Evolutionary conservation across 2,888 invertebrate genomes (phyloP).

Genomic region (Cartodere bifasciata): DNA sequence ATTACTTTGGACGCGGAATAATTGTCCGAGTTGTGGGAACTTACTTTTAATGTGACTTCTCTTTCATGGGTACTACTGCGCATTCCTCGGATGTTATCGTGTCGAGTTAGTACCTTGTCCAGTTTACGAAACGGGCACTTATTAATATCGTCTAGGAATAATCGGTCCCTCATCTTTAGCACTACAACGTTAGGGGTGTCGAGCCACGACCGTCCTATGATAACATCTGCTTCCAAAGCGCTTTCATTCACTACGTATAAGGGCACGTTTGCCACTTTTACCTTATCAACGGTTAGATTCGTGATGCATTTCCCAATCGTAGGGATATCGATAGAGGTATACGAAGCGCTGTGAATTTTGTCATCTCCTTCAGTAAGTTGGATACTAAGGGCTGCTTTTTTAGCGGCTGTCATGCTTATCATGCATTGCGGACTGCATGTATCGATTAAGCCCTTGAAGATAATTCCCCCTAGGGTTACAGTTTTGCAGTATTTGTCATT

Average conservation of each 20-base stretch:
- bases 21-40: too few species aligned
- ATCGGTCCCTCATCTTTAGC: constrained; percentile 7
- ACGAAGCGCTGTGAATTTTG: constrained; percentile 7
- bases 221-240: constrained; percentile 8
- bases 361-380: constrained; percentile 10
- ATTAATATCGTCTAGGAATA: constrained; percentile 10
- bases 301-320: constrained; percentile 10
- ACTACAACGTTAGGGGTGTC: constrained; percentile 7
- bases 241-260: constrained; percentile 10
- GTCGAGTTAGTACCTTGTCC: constrained; percentile 5
- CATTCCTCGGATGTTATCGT: too few species aligned
- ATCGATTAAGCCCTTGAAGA: constrained; percentile 9
- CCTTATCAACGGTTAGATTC: constrained; percentile 8
- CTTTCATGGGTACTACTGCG: too few species aligned
- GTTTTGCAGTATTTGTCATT: constrained; percentile 10
- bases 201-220: constrained; percentile 10
- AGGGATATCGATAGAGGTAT: constrained; percentile 7
- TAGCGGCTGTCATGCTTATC: constrained; percentile 10
- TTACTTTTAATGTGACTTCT: too few species aligned
- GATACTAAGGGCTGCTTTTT: constrained; percentile 8
- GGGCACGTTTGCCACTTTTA: constrained; percentile 8
- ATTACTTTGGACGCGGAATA: too few species aligned
- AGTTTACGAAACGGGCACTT: constrained; percentile 10
- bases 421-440: constrained; percentile 11
- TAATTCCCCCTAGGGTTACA: constrained; percentile 5